phyloP scores from a whole-genome alignment of 2,797 vertebrate species.

The Mormyrops boulengeri region DNA sequence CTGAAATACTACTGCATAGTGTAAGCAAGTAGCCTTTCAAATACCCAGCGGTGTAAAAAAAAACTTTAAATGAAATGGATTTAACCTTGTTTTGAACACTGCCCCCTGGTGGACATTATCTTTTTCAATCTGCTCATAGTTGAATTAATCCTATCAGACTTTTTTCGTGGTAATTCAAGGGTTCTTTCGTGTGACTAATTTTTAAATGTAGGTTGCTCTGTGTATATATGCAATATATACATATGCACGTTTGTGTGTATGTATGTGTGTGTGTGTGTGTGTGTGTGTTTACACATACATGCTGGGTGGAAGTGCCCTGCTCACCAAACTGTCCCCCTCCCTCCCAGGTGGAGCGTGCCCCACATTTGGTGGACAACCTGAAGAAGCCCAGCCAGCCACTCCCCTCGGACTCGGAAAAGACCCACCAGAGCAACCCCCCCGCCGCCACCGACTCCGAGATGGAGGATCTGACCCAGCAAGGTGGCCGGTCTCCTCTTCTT shows the following conservation, averaged over 20 bases:
- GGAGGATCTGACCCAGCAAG: constrained; percentile 78
- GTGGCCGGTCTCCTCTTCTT: constrained; percentile 28
- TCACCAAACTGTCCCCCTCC: background rate
- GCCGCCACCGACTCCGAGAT: constrained; percentile 84
- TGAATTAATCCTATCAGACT: background rate
- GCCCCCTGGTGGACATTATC: constrained; percentile 48
- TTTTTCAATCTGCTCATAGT: background rate
- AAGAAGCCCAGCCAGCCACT: constrained; percentile 81
- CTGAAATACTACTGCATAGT: background rate
- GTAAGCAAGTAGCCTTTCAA: background rate
- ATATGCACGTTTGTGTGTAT: background rate
- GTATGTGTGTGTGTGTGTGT: background rate
- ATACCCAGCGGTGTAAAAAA: background rate
- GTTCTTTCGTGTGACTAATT: background rate
- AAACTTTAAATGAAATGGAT: background rate
- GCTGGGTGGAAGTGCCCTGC: background rate
- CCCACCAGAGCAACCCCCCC: constrained; percentile 59
- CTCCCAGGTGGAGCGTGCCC: constrained; percentile 79
- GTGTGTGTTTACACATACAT: background rate
- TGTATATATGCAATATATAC: background rate
- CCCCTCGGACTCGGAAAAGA: constrained; percentile 77
- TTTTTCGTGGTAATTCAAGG: background rate
- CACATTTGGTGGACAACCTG: constrained; percentile 76
- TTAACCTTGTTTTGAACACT: constrained; percentile 22
- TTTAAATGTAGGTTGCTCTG: background rate